Evolutionary conservation across 2,113 vertebrate genomes (phyloP), one percentile per base, ranked within the genome.

Genomic region (Lampris megalopsis): DNA sequence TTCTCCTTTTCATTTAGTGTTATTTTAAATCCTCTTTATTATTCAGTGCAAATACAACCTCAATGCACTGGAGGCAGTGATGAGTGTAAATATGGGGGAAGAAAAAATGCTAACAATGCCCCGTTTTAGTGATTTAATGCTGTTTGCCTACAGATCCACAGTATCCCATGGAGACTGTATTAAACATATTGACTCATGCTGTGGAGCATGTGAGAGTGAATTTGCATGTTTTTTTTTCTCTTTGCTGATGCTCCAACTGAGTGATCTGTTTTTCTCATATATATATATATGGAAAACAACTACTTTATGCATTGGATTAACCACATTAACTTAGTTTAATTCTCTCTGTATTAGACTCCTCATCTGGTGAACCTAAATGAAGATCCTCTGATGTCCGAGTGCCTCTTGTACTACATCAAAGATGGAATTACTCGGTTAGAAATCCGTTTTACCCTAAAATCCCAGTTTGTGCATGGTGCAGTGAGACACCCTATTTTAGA

Each of bases 331-430:
- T 60, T 10, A 60, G 41, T 40, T 38, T 9, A 4, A 64, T 4
- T 10, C 6, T 64, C 36, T 80, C 35, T 84, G 43, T 75, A 49
- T 63, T 81, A 99, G 98, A 99, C 98, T 0, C 98, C 98, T 0
- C 98, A 99, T 83, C 92, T 99, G 47, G 98, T 99, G 89, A 99
- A 99, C 88, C 94, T 99, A 52, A 99, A 99, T 0, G 98, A 99
- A 86, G 98, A 99, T 78, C 98, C 98, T 0, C 91, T 99, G 84
- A 99, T 99, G 98, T 99, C 98, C 0, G 98, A 99, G 84, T 99
- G 98, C 57, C 95, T 99, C 50, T 94, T 99, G 37, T 99, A 99
- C 92, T 99, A 99, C 88, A 98, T 99, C 83, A 99, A 99, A 93
- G 98, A 99, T 0, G 98, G 97, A 9, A 94, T 96, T 58, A 99